Evolutionary conservation across 2,113 vertebrate species (phyloP).

Genomic region (Oenanthe melanoleuca): DNA sequence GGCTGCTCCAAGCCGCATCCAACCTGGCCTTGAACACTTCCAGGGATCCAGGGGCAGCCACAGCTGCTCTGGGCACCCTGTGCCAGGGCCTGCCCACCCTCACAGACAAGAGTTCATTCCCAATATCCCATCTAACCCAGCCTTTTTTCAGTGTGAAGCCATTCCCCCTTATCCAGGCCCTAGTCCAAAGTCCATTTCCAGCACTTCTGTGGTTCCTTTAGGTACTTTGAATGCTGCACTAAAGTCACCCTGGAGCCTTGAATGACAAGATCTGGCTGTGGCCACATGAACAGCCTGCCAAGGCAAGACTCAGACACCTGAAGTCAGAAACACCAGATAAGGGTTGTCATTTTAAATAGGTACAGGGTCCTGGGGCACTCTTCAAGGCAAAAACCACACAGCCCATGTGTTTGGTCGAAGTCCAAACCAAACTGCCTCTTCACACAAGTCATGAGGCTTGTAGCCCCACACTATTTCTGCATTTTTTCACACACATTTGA

Average conservation of each 20-base stretch:
- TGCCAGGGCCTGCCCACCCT: neutral
- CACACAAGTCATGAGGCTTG: neutral
- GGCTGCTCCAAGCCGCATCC: too few relatives aligned
- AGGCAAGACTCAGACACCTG: neutral
- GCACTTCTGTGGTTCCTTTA: neutral
- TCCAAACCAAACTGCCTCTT: slow-evolving; percentile 18
- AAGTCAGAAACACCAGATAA: neutral
- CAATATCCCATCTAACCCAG: too few relatives aligned
- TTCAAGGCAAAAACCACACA: neutral
- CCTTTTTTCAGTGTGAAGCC: neutral
- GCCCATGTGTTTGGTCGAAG: neutral
- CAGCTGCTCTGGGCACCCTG: fast-evolving
- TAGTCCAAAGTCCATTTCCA: neutral
- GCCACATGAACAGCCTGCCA: neutral
- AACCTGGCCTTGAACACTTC: too few relatives aligned
- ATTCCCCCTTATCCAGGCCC: neutral
- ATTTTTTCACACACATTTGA: neutral
- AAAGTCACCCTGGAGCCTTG: neutral
- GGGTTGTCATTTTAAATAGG: neutral
- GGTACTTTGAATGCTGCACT: neutral
- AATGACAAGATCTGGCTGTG: neutral
- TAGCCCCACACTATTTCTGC: neutral
- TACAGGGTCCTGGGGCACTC: neutral
- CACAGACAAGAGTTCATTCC: neutral
- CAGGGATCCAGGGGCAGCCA: neutral